phyloP scores from a whole-genome alignment of 2,888 invertebrate species.

The Helobdella robusta region DNA sequence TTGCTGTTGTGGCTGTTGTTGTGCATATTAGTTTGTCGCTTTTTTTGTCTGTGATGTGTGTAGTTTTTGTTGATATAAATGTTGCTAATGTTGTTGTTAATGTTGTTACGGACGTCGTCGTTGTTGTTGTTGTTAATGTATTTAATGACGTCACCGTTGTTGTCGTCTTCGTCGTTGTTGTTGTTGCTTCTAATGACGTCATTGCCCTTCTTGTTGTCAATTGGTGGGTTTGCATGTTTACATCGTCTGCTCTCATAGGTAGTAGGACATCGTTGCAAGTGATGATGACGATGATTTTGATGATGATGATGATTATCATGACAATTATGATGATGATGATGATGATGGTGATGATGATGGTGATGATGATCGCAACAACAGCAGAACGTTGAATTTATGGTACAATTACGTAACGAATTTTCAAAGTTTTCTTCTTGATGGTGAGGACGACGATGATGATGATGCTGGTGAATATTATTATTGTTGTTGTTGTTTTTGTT shows the following conservation, averaged over 20 bases:
- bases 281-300: slow-evolving; percentile 12
- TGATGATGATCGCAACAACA: slow-evolving; percentile 38
- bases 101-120: slow-evolving; percentile 6
- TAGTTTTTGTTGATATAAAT: background rate
- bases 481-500: too few species aligned
- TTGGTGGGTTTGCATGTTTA: background rate
- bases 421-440: too few species aligned
- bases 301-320: slow-evolving; percentile 21
- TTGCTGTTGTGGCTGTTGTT: slow-evolving; percentile 1
- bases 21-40: background rate
- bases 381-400: too few species aligned
- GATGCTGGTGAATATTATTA: slow-evolving; percentile 75
- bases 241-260: background rate
- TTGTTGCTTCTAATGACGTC: background rate
- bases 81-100: background rate
- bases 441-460: slow-evolving; percentile 59
- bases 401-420: too few species aligned
- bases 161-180: background rate
- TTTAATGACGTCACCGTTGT: background rate
- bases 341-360: slow-evolving; percentile 50
- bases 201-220: background rate
- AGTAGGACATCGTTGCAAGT: background rate
- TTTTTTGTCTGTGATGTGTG: too few species aligned
- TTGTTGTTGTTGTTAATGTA: background rate
- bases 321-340: slow-evolving; percentile 4